Base-by-base conservation (phyloP, 2,888 invertebrate genomes). In the Lamproptera curius region DNA sequence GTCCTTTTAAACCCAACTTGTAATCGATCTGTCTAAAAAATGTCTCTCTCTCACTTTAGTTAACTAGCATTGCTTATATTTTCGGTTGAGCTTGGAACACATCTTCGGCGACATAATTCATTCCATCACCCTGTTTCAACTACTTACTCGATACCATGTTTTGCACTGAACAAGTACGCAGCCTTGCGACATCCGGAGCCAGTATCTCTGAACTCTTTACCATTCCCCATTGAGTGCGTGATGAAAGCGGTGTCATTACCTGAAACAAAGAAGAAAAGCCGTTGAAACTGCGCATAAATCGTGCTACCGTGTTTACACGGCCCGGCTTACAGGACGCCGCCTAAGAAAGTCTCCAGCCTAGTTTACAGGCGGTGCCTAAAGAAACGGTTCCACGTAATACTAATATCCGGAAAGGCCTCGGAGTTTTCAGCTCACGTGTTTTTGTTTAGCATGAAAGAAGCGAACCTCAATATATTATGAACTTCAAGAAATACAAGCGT, bases 201-300 rank as follows among this genome's bases (percentile, higher is more conserved):
- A 63, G 78, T 82, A 78, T 83, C 82, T 80, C 49, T 49, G 63
- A 67, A 69, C 70, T 73, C 79, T 81, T 78, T 79, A 63, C 79
- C 59, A 56, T n/a, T 62, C 64, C 66, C 77, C 80, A 86, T 86
- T 85, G 80, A 85, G 73, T 66, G 61, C 64, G 73, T 56, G 76
- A 78, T 87, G 87, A 87, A 87, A 86, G 86, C 79, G 58, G 73
- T 84, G 83, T 86, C 86, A 86, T 87, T 87, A 87, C 86, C 82
- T 83, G 80, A 61, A 80, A 87, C 87, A 87, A 87, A 87, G 83
- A 76, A 73, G 67, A 76, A 79, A 79, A 73, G 76, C 76, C 68
- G 76, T 81, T 85, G 75, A 83, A 83, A 76, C 83, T 77, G 70
- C 73, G 81, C 79, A 81, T 85, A 84, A 83, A 86, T 81, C 84